These are phyloP conservation scores for Aelia acuminata DNA, from an alignment of 2,888 invertebrate species.

Conservation along the genomic window DNA sequence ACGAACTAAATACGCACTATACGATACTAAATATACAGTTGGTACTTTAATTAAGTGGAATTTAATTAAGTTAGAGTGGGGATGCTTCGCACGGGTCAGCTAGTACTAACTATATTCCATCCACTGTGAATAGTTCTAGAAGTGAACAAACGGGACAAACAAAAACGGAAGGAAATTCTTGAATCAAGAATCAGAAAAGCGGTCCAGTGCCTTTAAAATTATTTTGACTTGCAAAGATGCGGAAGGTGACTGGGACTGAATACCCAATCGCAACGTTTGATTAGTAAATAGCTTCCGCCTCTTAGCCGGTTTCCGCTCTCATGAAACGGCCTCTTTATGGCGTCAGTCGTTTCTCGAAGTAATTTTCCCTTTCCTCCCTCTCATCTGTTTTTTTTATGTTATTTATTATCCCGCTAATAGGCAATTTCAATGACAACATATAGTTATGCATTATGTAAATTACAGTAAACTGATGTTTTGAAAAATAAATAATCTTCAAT, in stretches of 20 bases:
- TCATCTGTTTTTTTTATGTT: background rate
- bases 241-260: background rate
- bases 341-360: background rate
- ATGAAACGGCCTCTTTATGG: background rate
- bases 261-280: slow-evolving; percentile 34
- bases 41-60: too few relatives aligned
- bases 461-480: too few relatives aligned
- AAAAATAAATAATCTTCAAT: too few relatives aligned
- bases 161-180: background rate
- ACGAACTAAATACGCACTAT: too few relatives aligned
- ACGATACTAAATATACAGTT: too few relatives aligned
- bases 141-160: background rate
- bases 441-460: too few relatives aligned
- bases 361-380: background rate
- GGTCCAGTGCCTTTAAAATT: background rate
- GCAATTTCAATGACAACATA: background rate
- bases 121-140: too few relatives aligned
- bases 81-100: too few relatives aligned
- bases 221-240: slow-evolving; percentile 35
- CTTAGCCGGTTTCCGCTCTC: background rate
- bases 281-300: slow-evolving; percentile 8
- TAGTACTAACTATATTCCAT: too few relatives aligned
- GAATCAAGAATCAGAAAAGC: background rate
- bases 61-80: too few relatives aligned
- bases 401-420: background rate